Evolutionary conservation across 2,113 vertebrate genomes (phyloP).

Genomic region (Paraplagusia blochii): DNA sequence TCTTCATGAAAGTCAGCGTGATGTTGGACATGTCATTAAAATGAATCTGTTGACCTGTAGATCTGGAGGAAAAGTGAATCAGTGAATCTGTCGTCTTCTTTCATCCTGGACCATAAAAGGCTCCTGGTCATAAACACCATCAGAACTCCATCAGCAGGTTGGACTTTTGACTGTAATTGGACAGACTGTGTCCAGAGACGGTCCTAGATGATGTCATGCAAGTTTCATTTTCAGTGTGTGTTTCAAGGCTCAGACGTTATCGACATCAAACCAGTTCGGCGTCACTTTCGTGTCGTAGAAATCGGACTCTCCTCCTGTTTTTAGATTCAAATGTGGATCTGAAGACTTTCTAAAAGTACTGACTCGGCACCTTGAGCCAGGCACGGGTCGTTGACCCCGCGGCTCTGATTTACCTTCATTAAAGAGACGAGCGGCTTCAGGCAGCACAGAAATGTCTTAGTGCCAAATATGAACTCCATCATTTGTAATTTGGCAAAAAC

Average conservation of each 20-base stretch:
- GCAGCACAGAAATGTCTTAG: no score
- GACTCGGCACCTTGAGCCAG: slow-evolving; percentile 2
- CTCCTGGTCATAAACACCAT: slow-evolving; percentile 34
- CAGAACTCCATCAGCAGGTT: slow-evolving; percentile 29
- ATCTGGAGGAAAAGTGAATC: slow-evolving; percentile 20
- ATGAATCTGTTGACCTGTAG: slow-evolving; percentile 7
- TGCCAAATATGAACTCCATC: no score
- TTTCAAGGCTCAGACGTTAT: slow-evolving; percentile 23
- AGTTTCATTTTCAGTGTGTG: slow-evolving; percentile 19
- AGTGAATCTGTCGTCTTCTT: slow-evolving; percentile 25
- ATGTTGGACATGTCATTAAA: slow-evolving; percentile 36
- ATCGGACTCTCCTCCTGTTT: slow-evolving; percentile 8
- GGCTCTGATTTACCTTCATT: slow-evolving; percentile 55
- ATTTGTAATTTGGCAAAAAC: no score
- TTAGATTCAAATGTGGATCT: slow-evolving; percentile 11
- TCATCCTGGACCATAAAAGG: slow-evolving; percentile 33
- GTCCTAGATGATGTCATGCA: slow-evolving; percentile 9
- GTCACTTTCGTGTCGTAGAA: slow-evolving; percentile 36
- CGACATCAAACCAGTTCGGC: slow-evolving; percentile 32
- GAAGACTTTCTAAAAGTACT: slow-evolving; percentile 11
- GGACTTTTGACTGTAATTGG: slow-evolving; percentile 38
- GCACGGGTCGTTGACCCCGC: slow-evolving; percentile 15
- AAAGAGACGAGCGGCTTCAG: slow-evolving; percentile 49
- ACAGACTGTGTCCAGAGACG: slow-evolving; percentile 38
- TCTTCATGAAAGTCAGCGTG: slow-evolving; percentile 17